Percentiles rank a stretch among this genome's conserved stretches.
Evolutionary conservation across 2,797 vertebrate genomes (phyloP).

Genomic region (Caiman crocodilus): DNA sequence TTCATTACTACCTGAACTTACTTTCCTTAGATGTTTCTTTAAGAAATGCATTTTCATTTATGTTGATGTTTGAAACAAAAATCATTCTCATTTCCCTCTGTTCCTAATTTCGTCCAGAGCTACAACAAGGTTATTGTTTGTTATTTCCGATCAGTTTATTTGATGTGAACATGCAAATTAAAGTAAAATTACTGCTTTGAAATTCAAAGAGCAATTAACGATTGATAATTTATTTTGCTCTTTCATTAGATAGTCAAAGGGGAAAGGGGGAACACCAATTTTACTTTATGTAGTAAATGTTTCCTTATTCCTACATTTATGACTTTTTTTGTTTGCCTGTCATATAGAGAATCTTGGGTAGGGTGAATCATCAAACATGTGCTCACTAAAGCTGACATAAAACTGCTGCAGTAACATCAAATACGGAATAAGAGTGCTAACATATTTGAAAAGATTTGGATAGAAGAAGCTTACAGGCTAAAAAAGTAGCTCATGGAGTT

Average conservation of each 20-base stretch:
- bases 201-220: not conserved
- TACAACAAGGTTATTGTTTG: fast-evolving
- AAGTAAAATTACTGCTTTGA: not conserved
- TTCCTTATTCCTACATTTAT: not conserved
- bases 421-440: not conserved
- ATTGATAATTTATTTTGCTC: not conserved
- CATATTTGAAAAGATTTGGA: not conserved
- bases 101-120: not conserved
- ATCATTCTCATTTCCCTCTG: fast-evolving
- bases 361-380: not conserved
- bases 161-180: not conserved
- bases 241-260: not conserved
- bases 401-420: not conserved
- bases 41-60: not conserved
- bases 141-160: not conserved
- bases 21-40: not conserved
- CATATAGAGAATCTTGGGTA: not conserved
- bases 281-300: not conserved
- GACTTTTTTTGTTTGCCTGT: not conserved
- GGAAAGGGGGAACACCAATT: not conserved
- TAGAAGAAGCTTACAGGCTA: not conserved
- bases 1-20: not conserved
- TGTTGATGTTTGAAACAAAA: not conserved
- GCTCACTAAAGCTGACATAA: not conserved
- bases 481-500: not conserved